Evolutionary conservation across 2,797 vertebrate species (phyloP), one percentile per base, ranked within the genome.

Genomic region (Manis crassicaudata): DNA sequence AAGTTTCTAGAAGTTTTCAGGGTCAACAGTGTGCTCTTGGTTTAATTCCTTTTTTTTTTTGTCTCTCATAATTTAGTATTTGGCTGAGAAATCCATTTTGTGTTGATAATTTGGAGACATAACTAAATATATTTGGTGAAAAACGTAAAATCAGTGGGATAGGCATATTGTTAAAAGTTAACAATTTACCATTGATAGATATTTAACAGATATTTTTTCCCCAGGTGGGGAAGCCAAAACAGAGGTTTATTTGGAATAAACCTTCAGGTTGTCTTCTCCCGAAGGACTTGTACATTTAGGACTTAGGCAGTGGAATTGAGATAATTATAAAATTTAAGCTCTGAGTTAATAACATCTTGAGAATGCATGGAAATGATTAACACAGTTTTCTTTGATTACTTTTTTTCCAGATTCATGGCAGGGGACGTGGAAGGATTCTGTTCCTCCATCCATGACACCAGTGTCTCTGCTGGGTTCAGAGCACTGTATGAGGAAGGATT

Each of bases 391-490:
- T 98, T 98, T 97, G 96, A 93, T 97, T 98, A 97, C 62, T 97
- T 97, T 96, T 96, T 97, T 98, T 92, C 63, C 97, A 99, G 99
- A 99, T 99, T 99, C 98, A 99, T 99, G 99, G 99, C 99, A 99
- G 99, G 99, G 99, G 99, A 99, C 98, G 99, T 99, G 99, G 99
- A 99, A 99, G 99, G 99, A 98, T 99, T 99, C 99, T 99, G 99
- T 98, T 99, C 99, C 98, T 99, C 99, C 99, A 99, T 99, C 98
- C 99, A 99, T 96, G 99, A 99, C 97, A 99, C 99, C 98, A 99
- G 99, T 92, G 99, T 99, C 98, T 99, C 99, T 97, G 99, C 99
- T 79, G 99, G 99, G 97, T 99, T 99, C 99, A 99, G 99, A 98
- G 99, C 99, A 97, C 99, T 99, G 97, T 99, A 99, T 96, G 99